Base-by-base conservation (phyloP, 2,888 invertebrate genomes). In the Prosopocoilus inquinatus region DNA sequence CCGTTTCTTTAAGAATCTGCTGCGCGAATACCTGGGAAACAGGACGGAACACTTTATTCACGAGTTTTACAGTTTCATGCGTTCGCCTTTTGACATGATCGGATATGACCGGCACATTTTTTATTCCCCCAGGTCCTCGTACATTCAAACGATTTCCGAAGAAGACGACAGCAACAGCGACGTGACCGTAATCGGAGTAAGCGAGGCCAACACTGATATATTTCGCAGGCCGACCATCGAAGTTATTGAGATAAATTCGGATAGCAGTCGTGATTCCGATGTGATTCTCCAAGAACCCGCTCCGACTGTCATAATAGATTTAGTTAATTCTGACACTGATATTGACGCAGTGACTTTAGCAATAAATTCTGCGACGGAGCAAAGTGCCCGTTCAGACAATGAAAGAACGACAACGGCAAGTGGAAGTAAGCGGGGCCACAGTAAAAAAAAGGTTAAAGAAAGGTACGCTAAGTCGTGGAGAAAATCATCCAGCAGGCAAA, bases 41-140 rank as follows among this genome's bases (percentile, higher is more conserved):
- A 81, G 87, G 63, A 91, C 94, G 0, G 84, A 86, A 55, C 96
- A 96, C 75, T 96, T 96, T 73, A 82, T 92, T 33, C 94, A 96
- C 72, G 96, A 96, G 72, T 83, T 96, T 58, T 85, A 88, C 67
- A 87, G 86, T 73, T 96, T 90, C 78, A 93, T 96, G 33, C 83
- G 89, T 28, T 93, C 94, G 9, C 91, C 92, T 0, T 91, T 87
- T 73, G 93, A 93, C 71, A 85, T 96, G 84, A 81, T 86, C 50
- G 91, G 89, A n/a, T 91, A 90, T 69, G 91, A 91, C 72, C 81
- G 87, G 15, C 81, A 84, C 64, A 85, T 88, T 15, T 83, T 84
- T 60, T 90, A 90, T 72, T 81, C 83, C 0, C 82, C 70, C 41
- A 57, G 69, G 52, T 67, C 62, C 5, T 55, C 53, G 7, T 64